Base-by-base conservation (phyloP, 2,797 vertebrate genomes). In the Eremophila alpestris region DNA sequence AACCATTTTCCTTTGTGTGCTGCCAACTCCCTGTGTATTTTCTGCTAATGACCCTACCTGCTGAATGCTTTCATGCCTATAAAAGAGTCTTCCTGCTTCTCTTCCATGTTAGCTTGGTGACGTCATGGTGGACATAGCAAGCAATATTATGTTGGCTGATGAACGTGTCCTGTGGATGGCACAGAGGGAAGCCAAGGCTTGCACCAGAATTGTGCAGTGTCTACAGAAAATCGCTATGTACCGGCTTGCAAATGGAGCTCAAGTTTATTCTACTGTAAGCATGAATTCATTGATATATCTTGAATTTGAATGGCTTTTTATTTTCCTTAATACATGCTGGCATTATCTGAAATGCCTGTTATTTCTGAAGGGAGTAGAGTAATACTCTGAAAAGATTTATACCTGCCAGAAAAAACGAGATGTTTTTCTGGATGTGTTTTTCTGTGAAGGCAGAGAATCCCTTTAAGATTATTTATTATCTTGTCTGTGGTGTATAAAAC, bases 111-210 rank as follows among this genome's bases (percentile, higher is more conserved):
- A 99, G 99, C 98, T 99, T 16, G 99, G 99, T 1, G 99, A 99
- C 1, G 99, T 99, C 94, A 99, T 99, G 99, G 98, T 99, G 34
- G 99, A 99, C 97, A 99, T 99, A 93, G 99, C 99, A 40, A 99
- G 99, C 95, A 99, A 99, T 96, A 97, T 99, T 96, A 99, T 99
- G 99, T 97, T 99, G 96, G 98, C 99, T 2, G 99, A 99, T 5
- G 99, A 99, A 92, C 97, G 98, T 19, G 99, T 99, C 68, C 97
- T 99, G 80, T 98, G 98, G 99, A 98, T 98, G 98, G 99, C 99
- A 6, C 99, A 99, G 97, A 98, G 98, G 26, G 99, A 99, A 89
- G 98, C 99, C 2, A 98, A 97, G 88, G 99, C 99, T 90, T 99
- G 99, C 92, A 99, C 99, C 16, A 98, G 99, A 45, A 99, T 99